Evolutionary conservation across 2,797 vertebrate species (phyloP), one percentile per base, ranked within the genome.

Genomic region (Clarias fuscus): DNA sequence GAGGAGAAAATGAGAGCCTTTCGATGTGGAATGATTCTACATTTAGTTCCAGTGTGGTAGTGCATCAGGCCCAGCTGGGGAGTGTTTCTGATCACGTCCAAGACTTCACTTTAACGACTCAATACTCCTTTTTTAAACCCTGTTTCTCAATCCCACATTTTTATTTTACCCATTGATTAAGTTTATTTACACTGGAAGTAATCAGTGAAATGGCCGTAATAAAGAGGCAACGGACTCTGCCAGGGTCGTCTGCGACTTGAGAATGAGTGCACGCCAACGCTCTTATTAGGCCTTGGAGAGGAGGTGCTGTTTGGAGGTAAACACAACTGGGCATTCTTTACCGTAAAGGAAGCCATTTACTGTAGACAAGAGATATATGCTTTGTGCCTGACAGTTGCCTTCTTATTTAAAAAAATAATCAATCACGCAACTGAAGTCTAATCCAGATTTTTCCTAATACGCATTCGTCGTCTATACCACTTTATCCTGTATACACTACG

Each of bases 1-100:
- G 72, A 1, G 64, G 72, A 83, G 71, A 83, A 82, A 86, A 83
- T 75, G 68, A 68, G 71, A 76, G 62, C 22, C 43, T 82, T 76
- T 77, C 10, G 17, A 77, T 77, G 68, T 56, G 71, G 71, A 82
- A 53, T 83, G 17, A 72, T 40, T 83, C 67, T 72, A 37, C 22
- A 40, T 72, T 83, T 83, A 72, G 82, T 83, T 72, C 30, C 22
- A 65, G 61, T 37, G 84, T 78, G 61, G 73, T 78, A 37, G 73
- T 24, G 43, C 59, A 65, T 56, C 84, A 67, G 56, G 18, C 59
- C 27, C 67, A 73, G 78, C 67, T 86, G 85, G 1, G 37, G 18
- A 30, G 40, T 56, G 58, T n/a, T 86, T 82, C 85, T n/a, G 77
- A 86, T 86, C 78, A 64, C 27, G 65, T 61, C 58, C 18, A 18